These are phyloP conservation scores for Ornithoptera alexandrae DNA, from an alignment of 2,888 invertebrate genomes.

Conservation along the genomic window DNA sequence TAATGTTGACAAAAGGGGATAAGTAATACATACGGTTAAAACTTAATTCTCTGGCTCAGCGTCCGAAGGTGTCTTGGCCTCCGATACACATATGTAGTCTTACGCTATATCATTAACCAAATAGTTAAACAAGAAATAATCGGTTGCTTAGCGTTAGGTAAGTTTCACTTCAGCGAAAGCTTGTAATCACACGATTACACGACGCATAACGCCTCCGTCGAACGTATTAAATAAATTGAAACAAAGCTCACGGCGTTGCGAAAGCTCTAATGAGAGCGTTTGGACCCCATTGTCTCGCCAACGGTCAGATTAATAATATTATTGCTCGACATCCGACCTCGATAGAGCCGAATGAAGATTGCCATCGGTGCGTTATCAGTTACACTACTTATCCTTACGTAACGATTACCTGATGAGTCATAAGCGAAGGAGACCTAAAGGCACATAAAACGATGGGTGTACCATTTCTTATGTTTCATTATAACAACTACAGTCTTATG, in stretches of 20 bases:
- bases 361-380: conserved; percentile 46
- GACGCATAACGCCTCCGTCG: conserved; percentile 11
- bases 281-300: conserved; percentile 61
- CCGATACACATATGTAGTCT: no score
- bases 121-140: not conserved
- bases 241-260: conserved; percentile 30
- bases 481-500: no score
- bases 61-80: no score
- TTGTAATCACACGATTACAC: conserved; percentile 8
- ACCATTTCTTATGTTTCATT: no score
- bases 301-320: conserved; percentile 57
- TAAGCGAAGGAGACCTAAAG: not conserved
- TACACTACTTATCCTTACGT: not conserved
- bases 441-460: no score
- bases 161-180: conserved; percentile 16
- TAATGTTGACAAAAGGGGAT: no score
- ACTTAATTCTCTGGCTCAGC: no score
- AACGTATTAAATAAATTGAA: conserved; percentile 27
- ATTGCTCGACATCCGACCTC: conserved; percentile 40
- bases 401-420: not conserved
- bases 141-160: not conserved
- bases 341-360: conserved; percentile 45
- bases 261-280: conserved; percentile 60
- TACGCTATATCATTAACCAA: not conserved
- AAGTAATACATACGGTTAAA: no score